Evolutionary conservation across 2,888 invertebrate genomes (phyloP).

Genomic region (Orthonychiurus folsomi): DNA sequence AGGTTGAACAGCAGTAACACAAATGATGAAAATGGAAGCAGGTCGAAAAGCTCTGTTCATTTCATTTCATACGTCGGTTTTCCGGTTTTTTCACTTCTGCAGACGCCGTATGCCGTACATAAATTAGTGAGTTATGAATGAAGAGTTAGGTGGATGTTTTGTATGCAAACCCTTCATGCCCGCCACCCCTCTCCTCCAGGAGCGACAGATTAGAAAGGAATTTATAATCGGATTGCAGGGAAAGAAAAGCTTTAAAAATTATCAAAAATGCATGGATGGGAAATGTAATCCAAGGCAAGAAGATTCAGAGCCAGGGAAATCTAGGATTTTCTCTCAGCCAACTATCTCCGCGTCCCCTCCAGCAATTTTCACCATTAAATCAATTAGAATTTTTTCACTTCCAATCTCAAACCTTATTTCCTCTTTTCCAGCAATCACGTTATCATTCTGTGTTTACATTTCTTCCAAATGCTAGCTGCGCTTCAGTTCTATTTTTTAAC

Average conservation of each 20-base stretch:
- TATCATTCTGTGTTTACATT: too few relatives aligned
- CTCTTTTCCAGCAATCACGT: too few relatives aligned
- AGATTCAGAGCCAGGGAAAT: neutral
- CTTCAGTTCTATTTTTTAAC: too few relatives aligned
- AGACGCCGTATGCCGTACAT: neutral
- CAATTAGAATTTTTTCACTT: slow-evolving; percentile 1
- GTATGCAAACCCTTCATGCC: too few relatives aligned
- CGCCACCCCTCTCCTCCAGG: neutral
- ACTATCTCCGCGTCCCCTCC: neutral
- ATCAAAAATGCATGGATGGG: neutral
- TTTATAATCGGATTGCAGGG: neutral
- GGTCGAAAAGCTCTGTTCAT: neutral
- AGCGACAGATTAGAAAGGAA: neutral
- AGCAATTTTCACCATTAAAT: slow-evolving; percentile 11
- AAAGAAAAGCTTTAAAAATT: slow-evolving; percentile 1
- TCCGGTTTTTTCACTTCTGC: neutral
- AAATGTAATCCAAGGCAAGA: neutral
- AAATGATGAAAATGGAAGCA: too few relatives aligned
- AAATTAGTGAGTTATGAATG: neutral
- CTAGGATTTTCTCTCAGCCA: neutral
- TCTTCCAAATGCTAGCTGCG: too few relatives aligned
- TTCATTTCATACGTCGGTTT: neutral
- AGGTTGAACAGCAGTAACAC: too few relatives aligned
- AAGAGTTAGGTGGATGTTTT: neutral
- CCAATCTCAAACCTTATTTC: neutral